These are phyloP conservation scores for Charanyca ferruginea DNA, from an alignment of 2,888 invertebrate species.

Conservation along the genomic window DNA sequence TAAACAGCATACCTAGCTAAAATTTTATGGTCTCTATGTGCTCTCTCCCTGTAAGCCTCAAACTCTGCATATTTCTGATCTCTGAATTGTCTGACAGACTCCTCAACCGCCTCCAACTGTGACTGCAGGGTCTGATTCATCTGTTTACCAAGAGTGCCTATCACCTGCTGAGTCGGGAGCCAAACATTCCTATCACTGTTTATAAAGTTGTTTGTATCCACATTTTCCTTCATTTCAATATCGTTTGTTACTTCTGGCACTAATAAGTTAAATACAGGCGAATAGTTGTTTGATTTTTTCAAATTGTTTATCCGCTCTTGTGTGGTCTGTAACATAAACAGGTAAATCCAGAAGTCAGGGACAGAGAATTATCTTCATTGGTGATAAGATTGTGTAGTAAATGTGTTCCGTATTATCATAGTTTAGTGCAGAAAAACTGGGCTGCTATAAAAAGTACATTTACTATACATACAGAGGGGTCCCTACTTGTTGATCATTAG, in stretches of 20 bases:
- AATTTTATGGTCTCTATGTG: constrained; percentile 93
- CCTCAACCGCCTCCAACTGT: constrained; percentile 94
- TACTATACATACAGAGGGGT: too few species aligned
- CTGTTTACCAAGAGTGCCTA: constrained; percentile 92
- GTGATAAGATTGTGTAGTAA: constrained; percentile 57
- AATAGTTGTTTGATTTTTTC: constrained; percentile 92
- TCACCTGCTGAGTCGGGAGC: constrained; percentile 89
- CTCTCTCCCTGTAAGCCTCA: constrained; percentile 94
- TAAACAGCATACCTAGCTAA: constrained; percentile 89
- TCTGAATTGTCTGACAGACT: constrained; percentile 94
- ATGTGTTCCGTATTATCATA: constrained; percentile 33
- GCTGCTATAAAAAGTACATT: neutral
- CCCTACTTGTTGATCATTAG: neutral
- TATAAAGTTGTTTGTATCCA: constrained; percentile 84
- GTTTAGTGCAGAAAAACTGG: constrained; percentile 11
- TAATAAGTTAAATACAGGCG: constrained; percentile 93
- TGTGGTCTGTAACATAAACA: constrained; percentile 87
- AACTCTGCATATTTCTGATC: constrained; percentile 94
- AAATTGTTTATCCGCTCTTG: constrained; percentile 91
- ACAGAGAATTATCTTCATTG: constrained; percentile 40
- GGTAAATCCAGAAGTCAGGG: constrained; percentile 52
- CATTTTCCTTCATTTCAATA: constrained; percentile 88
- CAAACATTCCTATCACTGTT: constrained; percentile 81
- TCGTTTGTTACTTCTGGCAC: constrained; percentile 91
- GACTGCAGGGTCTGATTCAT: constrained; percentile 93